A percentile compares a stretch with the other conserved stretches of the same genome.
Conservation (phyloP, 2,888 invertebrate species). For the Agapostemon virescens region DNA sequence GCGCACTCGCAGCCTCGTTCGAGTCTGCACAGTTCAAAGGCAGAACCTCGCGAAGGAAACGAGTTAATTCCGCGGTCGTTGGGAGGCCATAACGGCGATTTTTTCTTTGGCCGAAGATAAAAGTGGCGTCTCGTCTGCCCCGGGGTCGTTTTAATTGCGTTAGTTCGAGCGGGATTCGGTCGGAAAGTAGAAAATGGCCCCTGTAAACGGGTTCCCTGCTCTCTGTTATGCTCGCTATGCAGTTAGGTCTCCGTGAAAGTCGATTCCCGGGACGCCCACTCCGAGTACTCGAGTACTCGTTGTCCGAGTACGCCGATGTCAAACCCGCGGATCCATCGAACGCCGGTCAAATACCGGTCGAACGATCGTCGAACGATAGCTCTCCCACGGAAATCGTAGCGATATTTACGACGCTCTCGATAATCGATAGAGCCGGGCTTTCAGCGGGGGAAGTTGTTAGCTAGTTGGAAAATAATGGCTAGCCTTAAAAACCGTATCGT, state of each 20-base stretch:
- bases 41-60: background rate
- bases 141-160: slow-evolving; percentile 64
- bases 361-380: slow-evolving; percentile 54
- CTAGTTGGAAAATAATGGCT: slow-evolving; percentile 56
- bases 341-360: too few species aligned
- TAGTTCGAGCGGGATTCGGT: slow-evolving; percentile 47
- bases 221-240: slow-evolving; percentile 30
- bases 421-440: slow-evolving; percentile 54
- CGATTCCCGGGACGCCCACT: slow-evolving; percentile 49
- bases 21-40: too few species aligned
- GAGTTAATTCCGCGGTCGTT: slow-evolving; percentile 49
- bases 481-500: slow-evolving; percentile 57
- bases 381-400: slow-evolving; percentile 51
- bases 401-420: slow-evolving; percentile 55
- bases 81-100: slow-evolving; percentile 33
- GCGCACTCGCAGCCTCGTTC: background rate
- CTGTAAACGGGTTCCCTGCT: slow-evolving; percentile 63
- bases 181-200: background rate
- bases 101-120: slow-evolving; percentile 31
- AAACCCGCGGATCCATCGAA: slow-evolving; percentile 36
- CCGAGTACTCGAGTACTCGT: slow-evolving; percentile 13
- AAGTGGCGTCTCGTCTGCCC: slow-evolving; percentile 14
- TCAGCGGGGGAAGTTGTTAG: slow-evolving; percentile 47
- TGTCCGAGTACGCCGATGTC: slow-evolving; percentile 13
- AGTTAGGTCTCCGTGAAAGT: slow-evolving; percentile 64